A percentile compares a stretch with the other conserved stretches of the same genome.
These are phyloP conservation scores for Rhynchotus rufescens DNA, from an alignment of 2,797 vertebrate species.

Conservation along the genomic window DNA sequence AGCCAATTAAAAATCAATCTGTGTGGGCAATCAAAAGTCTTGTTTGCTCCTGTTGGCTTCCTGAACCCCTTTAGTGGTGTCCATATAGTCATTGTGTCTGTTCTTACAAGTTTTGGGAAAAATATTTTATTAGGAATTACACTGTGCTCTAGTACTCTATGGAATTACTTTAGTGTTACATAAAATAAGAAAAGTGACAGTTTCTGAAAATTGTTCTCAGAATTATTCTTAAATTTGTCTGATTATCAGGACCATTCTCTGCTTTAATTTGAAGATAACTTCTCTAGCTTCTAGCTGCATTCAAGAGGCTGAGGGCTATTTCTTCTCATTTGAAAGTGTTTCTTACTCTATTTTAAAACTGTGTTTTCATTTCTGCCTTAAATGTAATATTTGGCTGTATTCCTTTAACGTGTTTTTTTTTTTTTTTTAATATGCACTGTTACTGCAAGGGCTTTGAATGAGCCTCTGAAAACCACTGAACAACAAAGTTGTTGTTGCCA, in stretches of 20 bases:
- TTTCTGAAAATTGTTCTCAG: neutral
- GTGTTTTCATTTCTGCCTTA: conserved; percentile 43
- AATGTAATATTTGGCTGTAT: conserved; percentile 30
- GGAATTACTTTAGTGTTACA: neutral
- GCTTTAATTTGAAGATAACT: neutral
- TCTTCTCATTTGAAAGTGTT: neutral
- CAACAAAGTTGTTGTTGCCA: conserved; percentile 64
- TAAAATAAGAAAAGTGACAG: neutral
- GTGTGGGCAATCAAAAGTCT: neutral
- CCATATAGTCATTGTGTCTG: neutral
- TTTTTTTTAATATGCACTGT: neutral
- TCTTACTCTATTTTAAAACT: conserved; percentile 16
- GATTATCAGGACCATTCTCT: neutral
- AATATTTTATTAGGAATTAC: neutral
- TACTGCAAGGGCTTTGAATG: conserved; percentile 55
- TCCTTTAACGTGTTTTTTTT: conserved; percentile 28
- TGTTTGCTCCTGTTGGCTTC: neutral
- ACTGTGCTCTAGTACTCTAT: neutral
- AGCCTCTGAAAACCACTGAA: conserved; percentile 57
- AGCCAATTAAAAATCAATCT: neutral
- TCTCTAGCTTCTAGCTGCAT: neutral
- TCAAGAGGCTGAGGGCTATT: neutral
- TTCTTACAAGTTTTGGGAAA: neutral
- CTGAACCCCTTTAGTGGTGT: neutral
- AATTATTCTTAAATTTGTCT: neutral